Evolutionary conservation across 2,888 invertebrate species (phyloP).

Genomic region (Stenchaetothrips biformis): DNA sequence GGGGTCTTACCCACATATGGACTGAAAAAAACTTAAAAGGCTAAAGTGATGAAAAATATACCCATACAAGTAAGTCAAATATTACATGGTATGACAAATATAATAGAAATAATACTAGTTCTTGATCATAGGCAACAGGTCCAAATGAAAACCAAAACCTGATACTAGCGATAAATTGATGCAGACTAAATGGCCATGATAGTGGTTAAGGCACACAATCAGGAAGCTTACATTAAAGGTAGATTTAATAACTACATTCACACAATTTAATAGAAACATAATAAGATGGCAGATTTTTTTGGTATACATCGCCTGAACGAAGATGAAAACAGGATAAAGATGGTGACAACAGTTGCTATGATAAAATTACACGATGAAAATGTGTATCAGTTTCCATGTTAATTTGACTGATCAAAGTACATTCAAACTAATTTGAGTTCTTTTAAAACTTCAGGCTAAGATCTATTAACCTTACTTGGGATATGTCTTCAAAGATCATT

Average conservation of each 20-base stretch:
- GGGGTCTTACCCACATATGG: neutral
- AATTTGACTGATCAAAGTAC: no score
- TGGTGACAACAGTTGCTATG: no score
- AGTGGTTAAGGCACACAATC: constrained; percentile 16
- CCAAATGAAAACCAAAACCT: neutral
- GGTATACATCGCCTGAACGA: no score
- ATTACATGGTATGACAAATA: neutral
- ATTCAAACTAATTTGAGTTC: no score
- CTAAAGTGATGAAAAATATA: neutral
- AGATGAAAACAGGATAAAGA: no score
- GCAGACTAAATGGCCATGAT: neutral
- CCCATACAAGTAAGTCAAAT: neutral
- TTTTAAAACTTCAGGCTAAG: neutral
- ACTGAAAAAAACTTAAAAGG: neutral
- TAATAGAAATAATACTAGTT: neutral
- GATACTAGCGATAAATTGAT: constrained; percentile 14
- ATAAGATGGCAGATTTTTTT: no score
- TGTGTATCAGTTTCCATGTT: no score
- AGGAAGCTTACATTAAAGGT: neutral
- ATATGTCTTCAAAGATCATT: no score
- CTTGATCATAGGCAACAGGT: neutral
- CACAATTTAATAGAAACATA: no score
- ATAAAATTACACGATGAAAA: no score
- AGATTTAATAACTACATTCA: no score
- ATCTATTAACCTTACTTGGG: neutral